Evolutionary conservation across 2,113 vertebrate genomes (phyloP).

Genomic region (Callocephalon fimbriatum): DNA sequence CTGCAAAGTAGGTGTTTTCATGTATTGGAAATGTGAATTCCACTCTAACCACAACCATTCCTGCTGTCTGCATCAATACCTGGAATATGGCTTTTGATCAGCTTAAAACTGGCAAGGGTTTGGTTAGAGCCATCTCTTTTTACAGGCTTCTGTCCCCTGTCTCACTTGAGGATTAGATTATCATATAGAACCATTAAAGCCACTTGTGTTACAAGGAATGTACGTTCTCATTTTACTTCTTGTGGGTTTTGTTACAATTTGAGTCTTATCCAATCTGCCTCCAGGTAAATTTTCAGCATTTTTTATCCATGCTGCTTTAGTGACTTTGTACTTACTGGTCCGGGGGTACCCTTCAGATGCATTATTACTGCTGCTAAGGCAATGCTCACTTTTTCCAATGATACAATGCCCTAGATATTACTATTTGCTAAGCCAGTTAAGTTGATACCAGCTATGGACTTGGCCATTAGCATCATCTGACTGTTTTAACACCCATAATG

Average conservation of each 20-base stretch:
- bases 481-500: neutral
- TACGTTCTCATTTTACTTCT: neutral
- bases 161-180: rapidly evolving
- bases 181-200: neutral
- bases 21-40: neutral
- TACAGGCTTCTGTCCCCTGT: neutral
- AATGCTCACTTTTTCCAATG: neutral
- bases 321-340: neutral
- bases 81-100: neutral
- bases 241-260: neutral
- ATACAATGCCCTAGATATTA: neutral
- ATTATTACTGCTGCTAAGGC: neutral
- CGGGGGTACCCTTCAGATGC: neutral
- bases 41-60: neutral
- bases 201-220: neutral
- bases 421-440: neutral
- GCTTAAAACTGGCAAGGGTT: neutral
- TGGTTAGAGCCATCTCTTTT: neutral
- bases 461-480: neutral
- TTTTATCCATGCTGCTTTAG: neutral
- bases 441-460: neutral
- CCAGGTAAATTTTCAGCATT: neutral
- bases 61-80: neutral
- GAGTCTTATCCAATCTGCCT: neutral
- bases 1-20: neutral